Base-by-base conservation (phyloP, 1,140 invertebrate genomes). In the Parapsyche elsis region DNA sequence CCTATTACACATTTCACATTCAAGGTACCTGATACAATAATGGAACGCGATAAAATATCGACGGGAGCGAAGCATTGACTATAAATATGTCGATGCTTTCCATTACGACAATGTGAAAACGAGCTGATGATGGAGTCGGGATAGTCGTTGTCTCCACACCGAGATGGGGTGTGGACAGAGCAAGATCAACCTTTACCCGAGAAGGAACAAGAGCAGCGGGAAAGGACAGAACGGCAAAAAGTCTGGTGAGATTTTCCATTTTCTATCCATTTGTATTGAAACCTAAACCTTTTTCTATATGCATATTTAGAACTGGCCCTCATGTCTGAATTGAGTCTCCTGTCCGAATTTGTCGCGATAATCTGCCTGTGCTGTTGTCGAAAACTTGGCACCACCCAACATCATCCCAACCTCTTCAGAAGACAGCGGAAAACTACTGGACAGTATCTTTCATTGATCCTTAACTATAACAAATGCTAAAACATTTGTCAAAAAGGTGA, bases 151-250 rank as follows among this genome's bases (percentile, higher is more conserved):
- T n/a, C 9, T 38, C 49, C 61, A 30, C 61, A 23, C 64, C 82
- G 86, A 84, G 85, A 89, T 89, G 88, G 88, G 88, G 84, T 89
- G 88, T 84, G 88, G 88, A 53, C 88, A 89, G 85, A 89, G 88
- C 85, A 89, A 89, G 86, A 89, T 89, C 83, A 89, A 89, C 84
- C 86, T 89, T 64, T 89, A 89, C 79, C 88, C 88, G 82, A 85
- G 88, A 77, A 82, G 86, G 79, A 89, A 88, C 81, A 89, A 89
- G 84, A 88, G 88, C 86, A 87, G 87, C 70, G 86, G 88, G 23
- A 89, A 89, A 85, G 87, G 86, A 71, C 82, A 88, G 80, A 87
- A 87, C 85, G 86, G 88, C 83, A 89, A 89, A 84, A 89, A 89
- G 83, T 87, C 88, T 84, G 88, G 88, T 89, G 79, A 86, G 87